Evolutionary conservation across 2,888 invertebrate species (phyloP), one percentile per base, ranked within the genome.

Genomic region (Eugnorisma glareosa): DNA sequence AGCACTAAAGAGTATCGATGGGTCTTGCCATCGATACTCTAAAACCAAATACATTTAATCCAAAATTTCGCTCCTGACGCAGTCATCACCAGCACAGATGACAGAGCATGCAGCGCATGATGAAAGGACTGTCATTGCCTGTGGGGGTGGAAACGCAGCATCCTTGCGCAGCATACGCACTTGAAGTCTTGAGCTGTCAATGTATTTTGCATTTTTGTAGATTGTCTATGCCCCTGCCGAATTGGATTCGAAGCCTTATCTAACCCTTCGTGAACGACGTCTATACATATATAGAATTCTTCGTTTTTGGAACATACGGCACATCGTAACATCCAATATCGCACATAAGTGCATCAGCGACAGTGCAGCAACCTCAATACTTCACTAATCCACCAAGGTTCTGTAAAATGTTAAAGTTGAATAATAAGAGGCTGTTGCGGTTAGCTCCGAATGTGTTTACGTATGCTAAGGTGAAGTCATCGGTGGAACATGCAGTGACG

Each of bases 391-490:
- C 86, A 83, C 78, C 91, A 92, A 93, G 92, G 92, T 75, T 89
- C 37, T 73, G 59, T 77, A 73, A 88, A 91, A 93, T 92, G 92
- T 67, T 91, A 92, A 92, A 92, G 93, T 93, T 93, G 89, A 69
- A 75, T 78, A 83, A 31, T 79, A 86, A 81, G 77, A 79, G 73
- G 64, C 57, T 73, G 51, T 63, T 64, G 83, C 67, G 75, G 59
- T 67, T 67, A 76, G 78, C 64, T 67, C 59, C 71, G 72, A 82
- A 81, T 79, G 75, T 76, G 82, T 89, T 86, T 86, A 88, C 85
- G n/a, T n/a, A 86, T 87, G 84, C 70, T 69, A 73, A 76, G 87
- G 88, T 94, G 94, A 94, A 90, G 89, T 94, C 94, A 94, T 91
- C 90, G 83, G 59, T 75, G 72, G 75, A 77, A 81, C 74, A 86